Percentiles rank a stretch among this genome's conserved stretches.
Evolutionary conservation across 2,113 vertebrate species (phyloP).

Genomic region (Enhydra lutris): DNA sequence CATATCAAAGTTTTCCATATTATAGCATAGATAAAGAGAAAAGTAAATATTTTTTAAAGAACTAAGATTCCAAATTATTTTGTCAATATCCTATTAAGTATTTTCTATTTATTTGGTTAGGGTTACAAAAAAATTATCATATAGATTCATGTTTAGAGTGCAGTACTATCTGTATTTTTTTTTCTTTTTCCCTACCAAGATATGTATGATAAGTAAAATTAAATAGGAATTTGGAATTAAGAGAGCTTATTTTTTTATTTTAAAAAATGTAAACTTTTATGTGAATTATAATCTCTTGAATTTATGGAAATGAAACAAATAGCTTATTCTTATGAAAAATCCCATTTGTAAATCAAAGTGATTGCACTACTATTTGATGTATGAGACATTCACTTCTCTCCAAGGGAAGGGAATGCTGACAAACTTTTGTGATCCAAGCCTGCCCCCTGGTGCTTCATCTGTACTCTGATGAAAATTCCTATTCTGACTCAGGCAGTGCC

Average conservation of each 20-base stretch:
- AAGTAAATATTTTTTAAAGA: not conserved
- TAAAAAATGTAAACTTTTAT: not conserved
- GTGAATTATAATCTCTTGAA: not conserved
- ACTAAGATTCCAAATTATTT: not conserved
- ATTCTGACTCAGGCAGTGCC: fast-evolving
- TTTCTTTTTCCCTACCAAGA: not conserved
- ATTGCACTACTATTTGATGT: fast-evolving
- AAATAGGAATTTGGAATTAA: not conserved
- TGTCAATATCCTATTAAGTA: not conserved
- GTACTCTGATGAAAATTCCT: not conserved
- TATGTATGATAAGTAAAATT: not conserved
- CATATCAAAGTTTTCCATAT: not conserved
- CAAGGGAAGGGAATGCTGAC: fast-evolving
- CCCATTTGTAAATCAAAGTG: not conserved
- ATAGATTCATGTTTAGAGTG: not conserved
- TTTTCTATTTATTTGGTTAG: not conserved
- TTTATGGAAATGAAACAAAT: not conserved
- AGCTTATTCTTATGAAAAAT: not conserved
- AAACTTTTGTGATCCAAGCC: slow-evolving; percentile 57
- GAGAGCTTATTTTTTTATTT: not conserved
- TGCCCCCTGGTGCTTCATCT: slow-evolving; percentile 65
- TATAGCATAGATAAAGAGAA: not conserved
- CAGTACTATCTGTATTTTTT: not conserved
- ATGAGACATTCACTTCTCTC: not conserved
- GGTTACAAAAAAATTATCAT: not conserved